phyloP scores from a whole-genome alignment of 2,797 vertebrate genomes.

The Manis javanica region DNA sequence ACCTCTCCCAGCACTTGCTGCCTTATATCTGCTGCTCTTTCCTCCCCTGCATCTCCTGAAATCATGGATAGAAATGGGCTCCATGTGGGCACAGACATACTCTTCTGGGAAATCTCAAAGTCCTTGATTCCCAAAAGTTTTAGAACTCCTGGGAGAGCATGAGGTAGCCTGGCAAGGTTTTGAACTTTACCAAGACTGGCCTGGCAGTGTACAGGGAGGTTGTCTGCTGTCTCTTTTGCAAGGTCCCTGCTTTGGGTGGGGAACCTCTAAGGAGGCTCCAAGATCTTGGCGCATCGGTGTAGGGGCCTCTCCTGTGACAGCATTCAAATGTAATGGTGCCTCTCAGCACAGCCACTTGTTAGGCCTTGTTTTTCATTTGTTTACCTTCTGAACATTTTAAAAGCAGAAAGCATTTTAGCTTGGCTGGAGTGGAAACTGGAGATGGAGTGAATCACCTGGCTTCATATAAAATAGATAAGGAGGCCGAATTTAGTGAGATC shows the following conservation, averaged over 20 bases:
- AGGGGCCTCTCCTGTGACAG: neutral
- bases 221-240: neutral
- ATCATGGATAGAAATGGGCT: neutral
- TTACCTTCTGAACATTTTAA: neutral
- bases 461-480: slow-evolving; percentile 61
- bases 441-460: neutral
- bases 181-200: neutral
- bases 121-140: neutral
- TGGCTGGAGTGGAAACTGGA: slow-evolving; percentile 23
- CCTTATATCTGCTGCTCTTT: neutral
- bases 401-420: slow-evolving; percentile 47
- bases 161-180: neutral
- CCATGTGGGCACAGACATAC: rapidly evolving
- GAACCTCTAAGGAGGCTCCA: neutral
- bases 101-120: neutral
- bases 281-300: rapidly evolving
- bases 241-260: neutral
- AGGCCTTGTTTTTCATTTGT: neutral
- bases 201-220: too few species aligned
- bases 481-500: neutral
- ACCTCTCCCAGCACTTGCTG: neutral
- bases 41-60: neutral
- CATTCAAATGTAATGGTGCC: too few species aligned
- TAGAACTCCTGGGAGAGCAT: neutral
- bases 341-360: neutral